Evolutionary conservation across 2,113 vertebrate species (phyloP).

Genomic region (Geothlypis trichas): DNA sequence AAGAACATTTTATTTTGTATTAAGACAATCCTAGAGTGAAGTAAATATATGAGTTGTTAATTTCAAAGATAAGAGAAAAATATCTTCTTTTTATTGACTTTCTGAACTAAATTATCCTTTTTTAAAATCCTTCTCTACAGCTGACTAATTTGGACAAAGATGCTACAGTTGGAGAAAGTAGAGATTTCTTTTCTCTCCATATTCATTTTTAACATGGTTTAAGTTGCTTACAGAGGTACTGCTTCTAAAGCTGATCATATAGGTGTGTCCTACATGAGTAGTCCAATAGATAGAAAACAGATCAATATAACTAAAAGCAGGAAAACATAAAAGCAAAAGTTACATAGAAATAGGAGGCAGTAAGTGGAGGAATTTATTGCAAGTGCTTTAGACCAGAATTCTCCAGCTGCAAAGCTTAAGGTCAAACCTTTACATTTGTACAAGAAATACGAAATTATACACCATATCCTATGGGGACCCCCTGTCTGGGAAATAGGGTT

Average conservation of each 20-base stretch:
- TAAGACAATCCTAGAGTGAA: neutral
- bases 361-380: neutral
- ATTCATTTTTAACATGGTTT: neutral
- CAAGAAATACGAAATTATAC: neutral
- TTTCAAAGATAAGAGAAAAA: neutral
- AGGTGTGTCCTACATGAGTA: neutral
- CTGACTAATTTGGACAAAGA: neutral
- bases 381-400: neutral
- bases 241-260: neutral
- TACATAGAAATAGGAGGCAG: neutral
- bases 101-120: neutral
- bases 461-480: accelerated
- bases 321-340: neutral
- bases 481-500: neutral
- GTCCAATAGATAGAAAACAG: neutral
- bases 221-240: neutral
- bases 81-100: neutral
- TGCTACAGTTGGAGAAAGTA: neutral
- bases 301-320: neutral
- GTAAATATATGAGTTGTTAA: neutral
- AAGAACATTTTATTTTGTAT: neutral
- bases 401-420: neutral
- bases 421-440: neutral
- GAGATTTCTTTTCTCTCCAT: neutral
- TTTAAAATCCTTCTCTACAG: neutral